Base-by-base conservation (phyloP, 2,888 invertebrate genomes). In the Drosophila mimetica region DNA sequence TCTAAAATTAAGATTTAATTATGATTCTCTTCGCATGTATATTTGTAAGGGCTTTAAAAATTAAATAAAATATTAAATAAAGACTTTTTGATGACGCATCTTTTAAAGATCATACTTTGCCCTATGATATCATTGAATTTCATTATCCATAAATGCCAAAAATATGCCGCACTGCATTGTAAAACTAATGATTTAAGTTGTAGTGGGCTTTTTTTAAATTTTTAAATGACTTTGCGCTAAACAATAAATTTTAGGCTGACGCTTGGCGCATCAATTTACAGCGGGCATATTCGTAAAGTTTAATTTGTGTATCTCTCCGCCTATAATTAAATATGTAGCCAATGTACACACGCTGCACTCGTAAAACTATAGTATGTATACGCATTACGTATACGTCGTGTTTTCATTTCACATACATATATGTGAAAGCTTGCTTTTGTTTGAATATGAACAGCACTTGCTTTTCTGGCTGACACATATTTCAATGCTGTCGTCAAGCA, bases 401-500 rank as follows among this genome's bases (percentile, higher is more conserved):
- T 6, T 16, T 53, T 30, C 37, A 7, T 14, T 16, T 8, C n/a
- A n/a, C n/a, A 30, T 20, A n/a, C 13, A 20, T 20, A 28, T 46
- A 20, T 14, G 34, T 30, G 36, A 44, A 22, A 34, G 28, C 42
- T 36, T 36, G 37, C 44, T 46, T 60, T 58, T 57, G 58, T 44
- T 46, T 46, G 37, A 39, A 16, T 39, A 16, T 22, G n/a, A 42
- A 37, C 58, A 20, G 37, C 52, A 60, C 55, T 60, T 59, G 55
- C 42, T 20, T 22, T 44, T 44, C 20, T 18, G 36, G 58, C 58
- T 61, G 60, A 58, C 60, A 59, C 39, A 61, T 39, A 47, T 25
- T 58, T 22, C 6, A 22, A 48, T 63, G 63, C 63, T 64, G 63
- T 64, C 36, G 63, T 61, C 60, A 61, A 47, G 60, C 60, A 60